A percentile compares a stretch with the other conserved stretches of the same genome.
Conservation (phyloP, 2,888 invertebrate genomes). For the Drosophila falleni region DNA sequence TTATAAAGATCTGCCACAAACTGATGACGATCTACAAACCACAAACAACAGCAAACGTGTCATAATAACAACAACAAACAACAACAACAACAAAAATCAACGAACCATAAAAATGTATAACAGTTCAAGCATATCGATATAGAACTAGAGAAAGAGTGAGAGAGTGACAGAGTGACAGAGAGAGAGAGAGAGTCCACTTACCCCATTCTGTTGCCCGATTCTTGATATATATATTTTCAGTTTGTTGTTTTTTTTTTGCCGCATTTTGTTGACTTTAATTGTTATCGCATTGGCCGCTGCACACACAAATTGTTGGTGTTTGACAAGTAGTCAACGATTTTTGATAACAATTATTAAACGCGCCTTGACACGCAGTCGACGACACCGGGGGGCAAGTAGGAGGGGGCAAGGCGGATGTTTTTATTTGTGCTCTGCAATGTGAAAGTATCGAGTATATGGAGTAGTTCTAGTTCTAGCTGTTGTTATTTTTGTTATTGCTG, state of each 20-base stretch:
- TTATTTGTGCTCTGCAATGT: conserved; percentile 51
- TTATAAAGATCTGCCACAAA: conserved; percentile 41
- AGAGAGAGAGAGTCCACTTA: background rate
- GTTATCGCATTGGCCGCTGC: conserved; percentile 66
- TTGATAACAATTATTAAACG: conserved; percentile 70
- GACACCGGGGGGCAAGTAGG: background rate
- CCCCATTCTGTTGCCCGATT: conserved; percentile 1
- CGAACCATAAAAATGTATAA: conserved; percentile 67
- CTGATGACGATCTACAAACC: conserved; percentile 46
- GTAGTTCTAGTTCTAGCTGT: background rate
- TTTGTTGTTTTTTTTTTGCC: conserved; percentile 33
- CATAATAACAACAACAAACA: conserved; percentile 54
- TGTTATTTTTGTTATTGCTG: conserved; percentile 6
- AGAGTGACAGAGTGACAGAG: background rate
- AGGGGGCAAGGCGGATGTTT: conserved; percentile 54
- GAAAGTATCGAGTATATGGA: conserved; percentile 16
- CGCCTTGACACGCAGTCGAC: conserved; percentile 42
- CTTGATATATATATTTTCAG: background rate
- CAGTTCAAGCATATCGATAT: conserved; percentile 66
- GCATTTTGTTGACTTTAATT: conserved; percentile 71
- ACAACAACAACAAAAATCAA: conserved; percentile 47
- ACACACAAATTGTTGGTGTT: conserved; percentile 74
- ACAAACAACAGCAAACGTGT: conserved; percentile 50
- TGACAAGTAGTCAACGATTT: conserved; percentile 77
- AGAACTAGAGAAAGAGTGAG: conserved; percentile 1